Evolutionary conservation across 2,113 vertebrate species (phyloP).

Genomic region (Polypterus senegalus): DNA sequence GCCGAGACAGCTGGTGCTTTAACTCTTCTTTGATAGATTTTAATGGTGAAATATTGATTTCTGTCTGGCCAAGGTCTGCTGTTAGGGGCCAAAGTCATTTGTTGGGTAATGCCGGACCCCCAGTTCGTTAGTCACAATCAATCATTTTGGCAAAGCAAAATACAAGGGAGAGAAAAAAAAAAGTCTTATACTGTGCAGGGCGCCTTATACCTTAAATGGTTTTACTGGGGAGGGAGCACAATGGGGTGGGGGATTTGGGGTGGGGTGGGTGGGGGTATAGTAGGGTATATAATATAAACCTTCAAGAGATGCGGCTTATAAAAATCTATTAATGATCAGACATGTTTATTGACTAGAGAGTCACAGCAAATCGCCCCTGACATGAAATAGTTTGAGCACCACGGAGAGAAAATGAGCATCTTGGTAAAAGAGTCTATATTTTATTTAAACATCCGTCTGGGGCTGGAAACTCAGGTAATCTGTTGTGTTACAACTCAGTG

Average conservation of each 20-base stretch:
- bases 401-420: slow-evolving; percentile 75
- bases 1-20: slow-evolving; percentile 89
- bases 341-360: slow-evolving; percentile 78
- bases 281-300: slow-evolving; percentile 20
- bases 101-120: slow-evolving; percentile 91
- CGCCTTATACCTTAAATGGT: too few species aligned
- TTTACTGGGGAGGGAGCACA: too few species aligned
- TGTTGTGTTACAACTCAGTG: slow-evolving; percentile 94
- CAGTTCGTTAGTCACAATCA: slow-evolving; percentile 70
- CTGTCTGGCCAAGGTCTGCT: slow-evolving; percentile 95
- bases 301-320: slow-evolving; percentile 48
- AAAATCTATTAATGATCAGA: slow-evolving; percentile 83
- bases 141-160: slow-evolving; percentile 80
- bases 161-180: slow-evolving; percentile 5
- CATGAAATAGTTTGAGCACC: slow-evolving; percentile 60
- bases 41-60: slow-evolving; percentile 99
- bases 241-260: too few species aligned
- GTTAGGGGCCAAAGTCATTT: slow-evolving; percentile 94
- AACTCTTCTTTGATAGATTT: slow-evolving; percentile 98
- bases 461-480: slow-evolving; percentile 80
- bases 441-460: slow-evolving; percentile 77
- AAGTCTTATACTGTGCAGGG: too few species aligned
- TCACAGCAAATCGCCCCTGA: slow-evolving; percentile 72
- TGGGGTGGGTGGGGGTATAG: too few species aligned
- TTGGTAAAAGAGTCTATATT: slow-evolving; percentile 83